Percentiles rank a stretch among this genome's conserved stretches.
These are phyloP conservation scores for Caenorhabditis becei DNA, from an alignment of 2,888 invertebrate species.

Conservation along the genomic window DNA sequence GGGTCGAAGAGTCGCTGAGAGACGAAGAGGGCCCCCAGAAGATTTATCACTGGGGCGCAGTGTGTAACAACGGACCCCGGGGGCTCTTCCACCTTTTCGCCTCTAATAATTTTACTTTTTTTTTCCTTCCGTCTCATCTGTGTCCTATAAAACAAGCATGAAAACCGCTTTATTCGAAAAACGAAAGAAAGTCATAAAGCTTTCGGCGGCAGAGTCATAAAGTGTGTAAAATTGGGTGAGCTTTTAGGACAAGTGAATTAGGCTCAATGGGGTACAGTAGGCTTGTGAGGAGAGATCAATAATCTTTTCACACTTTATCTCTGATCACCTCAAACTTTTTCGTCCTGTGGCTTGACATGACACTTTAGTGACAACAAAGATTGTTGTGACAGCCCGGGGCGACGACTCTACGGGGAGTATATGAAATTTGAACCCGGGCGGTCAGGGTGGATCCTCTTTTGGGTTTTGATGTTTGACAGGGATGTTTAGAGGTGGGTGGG, in stretches of 20 bases:
- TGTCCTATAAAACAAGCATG: no score
- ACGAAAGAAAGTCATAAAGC: neutral
- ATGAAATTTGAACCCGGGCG: neutral
- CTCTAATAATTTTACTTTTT: no score
- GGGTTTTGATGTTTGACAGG: constrained; percentile 26
- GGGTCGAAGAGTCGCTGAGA: constrained; percentile 17
- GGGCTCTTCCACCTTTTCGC: neutral
- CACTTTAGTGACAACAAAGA: constrained; percentile 32
- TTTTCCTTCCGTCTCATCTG: no score
- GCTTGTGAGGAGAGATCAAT: neutral
- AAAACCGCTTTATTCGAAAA: no score
- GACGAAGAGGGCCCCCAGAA: constrained; percentile 19
- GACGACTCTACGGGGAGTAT: neutral
- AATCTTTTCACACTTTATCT: constrained; percentile 49
- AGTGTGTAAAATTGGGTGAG: neutral
- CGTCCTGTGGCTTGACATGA: constrained; percentile 25
- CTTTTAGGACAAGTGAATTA: no score
- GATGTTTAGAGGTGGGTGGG: constrained; percentile 7
- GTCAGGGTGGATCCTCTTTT: constrained; percentile 12
- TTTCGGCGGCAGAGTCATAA: neutral
- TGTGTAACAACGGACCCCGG: constrained; percentile 32
- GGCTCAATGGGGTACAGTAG: neutral
- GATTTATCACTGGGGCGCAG: constrained; percentile 41
- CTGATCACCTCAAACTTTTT: constrained; percentile 47
- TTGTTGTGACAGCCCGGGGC: constrained; percentile 40